These are phyloP conservation scores for Sarcophaga bullata DNA, from an alignment of 1,140 invertebrate genomes.

Conservation along the genomic window DNA sequence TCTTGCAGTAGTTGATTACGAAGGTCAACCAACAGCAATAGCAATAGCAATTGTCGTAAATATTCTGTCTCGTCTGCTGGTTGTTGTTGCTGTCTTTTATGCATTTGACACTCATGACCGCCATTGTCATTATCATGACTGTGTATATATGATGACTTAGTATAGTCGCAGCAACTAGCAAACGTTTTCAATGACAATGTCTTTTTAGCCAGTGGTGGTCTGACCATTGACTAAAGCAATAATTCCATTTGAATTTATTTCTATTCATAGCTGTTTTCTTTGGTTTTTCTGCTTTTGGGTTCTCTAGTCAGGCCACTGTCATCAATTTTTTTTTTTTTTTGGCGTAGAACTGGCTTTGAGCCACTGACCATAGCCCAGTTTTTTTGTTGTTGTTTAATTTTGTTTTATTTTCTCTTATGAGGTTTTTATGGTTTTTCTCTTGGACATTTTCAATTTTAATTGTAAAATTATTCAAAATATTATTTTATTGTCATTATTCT, in stretches of 20 bases:
- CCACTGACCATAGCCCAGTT: conserved; percentile 25
- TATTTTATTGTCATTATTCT: not conserved
- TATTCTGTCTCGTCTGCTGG: not conserved
- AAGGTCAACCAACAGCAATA: not conserved
- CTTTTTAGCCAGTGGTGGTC: not conserved
- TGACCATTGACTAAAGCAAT: not conserved
- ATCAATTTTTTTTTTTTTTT: not conserved
- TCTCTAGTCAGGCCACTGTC: not conserved
- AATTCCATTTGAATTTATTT: not conserved
- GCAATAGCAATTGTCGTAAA: not conserved
- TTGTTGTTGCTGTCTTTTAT: not conserved
- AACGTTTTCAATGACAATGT: not conserved
- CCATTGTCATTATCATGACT: conserved; percentile 39
- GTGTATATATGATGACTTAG: not conserved
- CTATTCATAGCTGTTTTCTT: not conserved
- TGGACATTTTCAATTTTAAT: not conserved
- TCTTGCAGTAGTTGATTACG: not conserved
- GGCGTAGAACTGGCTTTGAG: not conserved
- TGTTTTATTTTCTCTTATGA: too few relatives aligned
- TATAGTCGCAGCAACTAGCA: not conserved
- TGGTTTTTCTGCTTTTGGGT: not conserved
- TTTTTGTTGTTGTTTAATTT: not conserved
- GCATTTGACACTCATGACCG: conserved; percentile 34
- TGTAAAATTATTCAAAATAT: conserved; percentile 20
- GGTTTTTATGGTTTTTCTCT: not conserved